Evolutionary conservation across 2,113 vertebrate species (phyloP).

Genomic region (Seriola aureovittata): DNA sequence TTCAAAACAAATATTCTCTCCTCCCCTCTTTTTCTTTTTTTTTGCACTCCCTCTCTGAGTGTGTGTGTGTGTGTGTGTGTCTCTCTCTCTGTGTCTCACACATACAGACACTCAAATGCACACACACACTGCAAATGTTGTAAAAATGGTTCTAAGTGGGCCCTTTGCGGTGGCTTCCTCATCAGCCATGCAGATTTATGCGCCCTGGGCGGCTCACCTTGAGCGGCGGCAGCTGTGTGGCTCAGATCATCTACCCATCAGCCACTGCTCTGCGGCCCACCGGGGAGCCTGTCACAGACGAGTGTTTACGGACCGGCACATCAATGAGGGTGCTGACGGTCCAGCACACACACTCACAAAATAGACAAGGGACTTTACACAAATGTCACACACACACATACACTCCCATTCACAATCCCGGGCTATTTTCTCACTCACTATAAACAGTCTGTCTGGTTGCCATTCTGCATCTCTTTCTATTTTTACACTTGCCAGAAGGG

Average conservation of each 20-base stretch:
- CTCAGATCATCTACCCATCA: slow-evolving; percentile 76
- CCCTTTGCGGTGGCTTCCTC: slow-evolving; percentile 59
- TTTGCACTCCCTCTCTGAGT: not conserved
- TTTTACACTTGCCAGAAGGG: slow-evolving; percentile 22
- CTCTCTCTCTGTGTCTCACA: not conserved
- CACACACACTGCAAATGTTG: slow-evolving; percentile 61
- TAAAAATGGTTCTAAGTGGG: slow-evolving; percentile 75
- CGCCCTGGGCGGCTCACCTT: slow-evolving; percentile 75
- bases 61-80: not conserved
- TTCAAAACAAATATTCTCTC: slow-evolving; percentile 37
- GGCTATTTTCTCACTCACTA: slow-evolving; percentile 12
- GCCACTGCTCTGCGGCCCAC: slow-evolving; percentile 59
- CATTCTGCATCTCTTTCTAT: slow-evolving; percentile 27
- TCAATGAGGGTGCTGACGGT: slow-evolving; percentile 60
- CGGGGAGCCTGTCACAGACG: slow-evolving; percentile 65
- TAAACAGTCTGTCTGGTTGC: slow-evolving; percentile 29
- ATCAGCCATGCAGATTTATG: slow-evolving; percentile 82
- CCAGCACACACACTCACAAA: slow-evolving; percentile 18
- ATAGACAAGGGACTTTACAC: slow-evolving; percentile 15
- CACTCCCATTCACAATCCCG: slow-evolving; percentile 49
- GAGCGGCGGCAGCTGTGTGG: slow-evolving; percentile 74
- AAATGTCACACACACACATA: slow-evolving; percentile 40
- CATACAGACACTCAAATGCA: not conserved
- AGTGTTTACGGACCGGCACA: slow-evolving; percentile 67
- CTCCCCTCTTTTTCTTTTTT: not conserved